Base-by-base conservation (phyloP, 2,113 vertebrate species). In the Copsychus sechellarum region DNA sequence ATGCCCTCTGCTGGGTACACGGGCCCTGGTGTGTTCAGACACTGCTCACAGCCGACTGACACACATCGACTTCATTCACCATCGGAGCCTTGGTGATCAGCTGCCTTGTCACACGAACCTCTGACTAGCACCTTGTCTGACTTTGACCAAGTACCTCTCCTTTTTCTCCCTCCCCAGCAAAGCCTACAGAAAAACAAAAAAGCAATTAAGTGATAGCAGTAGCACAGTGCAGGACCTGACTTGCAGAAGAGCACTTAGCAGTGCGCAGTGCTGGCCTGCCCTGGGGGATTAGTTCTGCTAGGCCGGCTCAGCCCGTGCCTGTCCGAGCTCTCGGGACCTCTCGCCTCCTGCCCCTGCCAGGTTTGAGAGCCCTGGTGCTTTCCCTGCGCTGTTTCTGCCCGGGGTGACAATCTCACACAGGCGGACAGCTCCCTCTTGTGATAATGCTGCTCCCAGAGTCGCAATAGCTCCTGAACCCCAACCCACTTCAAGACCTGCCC, bases 351-450 rank as follows among this genome's bases (percentile, higher is more conserved):
- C 29, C 34, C 29, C n/a, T 40, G 28, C 10, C 58, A 0, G 45
- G 12, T 38, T 4, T 33, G 24, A 6, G 38, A 36, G 13, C 50
- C 69, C 38, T 3, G 51, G 3, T 67, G 64, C 51, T 3, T 22
- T 53, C n/a, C 60, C 50, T 5, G 65, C 51, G 1, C 51, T 12
- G 31, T 48, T 65, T 64, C 36, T 23, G 20, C 7, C 73, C 22
- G 91, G 95, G 95, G 95, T 95, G 92, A 36, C 86, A 89, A 72
- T 56, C 76, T 92, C 86, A 1, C 1, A 40, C 70, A 34, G 81
- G 91, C 48, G 5, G 69, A 96, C 40, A 95, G 95, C 96, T 96
- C 94, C 96, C 95, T 94, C 96, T 96, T 81, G 94, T 96, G 96
- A 86, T 96, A 45, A 51, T 86, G 69, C 89, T 11, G n/a, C 77